Conservation (phyloP, 2,113 vertebrate species). For the Dicrurus megarhynchus region DNA sequence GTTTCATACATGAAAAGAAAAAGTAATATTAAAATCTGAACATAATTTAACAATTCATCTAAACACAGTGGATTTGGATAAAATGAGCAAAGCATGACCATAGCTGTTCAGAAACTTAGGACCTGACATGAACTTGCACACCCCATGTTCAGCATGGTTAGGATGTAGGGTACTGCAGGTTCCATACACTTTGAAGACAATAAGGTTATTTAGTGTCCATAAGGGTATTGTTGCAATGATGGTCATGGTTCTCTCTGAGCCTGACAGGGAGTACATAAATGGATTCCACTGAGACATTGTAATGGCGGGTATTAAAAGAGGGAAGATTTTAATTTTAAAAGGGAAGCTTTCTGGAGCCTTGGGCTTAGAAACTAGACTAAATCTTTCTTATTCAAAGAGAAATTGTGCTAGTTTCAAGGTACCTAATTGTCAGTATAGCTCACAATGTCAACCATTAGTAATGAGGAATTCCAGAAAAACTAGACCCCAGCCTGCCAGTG, state of each 20-base stretch:
- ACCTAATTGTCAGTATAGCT: neutral
- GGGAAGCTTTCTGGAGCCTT: neutral
- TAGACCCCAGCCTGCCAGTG: fast-evolving
- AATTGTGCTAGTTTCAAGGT: neutral
- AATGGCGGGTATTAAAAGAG: neutral
- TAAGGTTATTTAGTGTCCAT: neutral
- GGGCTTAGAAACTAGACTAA: neutral
- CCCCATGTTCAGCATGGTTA: neutral
- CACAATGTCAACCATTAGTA: neutral
- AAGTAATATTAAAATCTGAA: neutral
- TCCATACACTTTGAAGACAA: neutral
- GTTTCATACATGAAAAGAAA: neutral
- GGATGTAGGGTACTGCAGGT: neutral
- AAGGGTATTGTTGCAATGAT: neutral
- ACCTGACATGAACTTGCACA: neutral
- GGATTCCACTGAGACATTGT: neutral
- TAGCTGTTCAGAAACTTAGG: neutral
- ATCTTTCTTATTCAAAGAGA: neutral
- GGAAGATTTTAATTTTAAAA: neutral
- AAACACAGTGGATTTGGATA: neutral
- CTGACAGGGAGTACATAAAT: neutral
- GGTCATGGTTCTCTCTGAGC: neutral
- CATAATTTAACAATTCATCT: neutral
- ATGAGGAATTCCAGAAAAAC: neutral
- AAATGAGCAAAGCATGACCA: neutral